Evolutionary conservation across 64 coral and sea anemone species (phyloP).

Genomic region (Dendrophyllia cribrosa): DNA sequence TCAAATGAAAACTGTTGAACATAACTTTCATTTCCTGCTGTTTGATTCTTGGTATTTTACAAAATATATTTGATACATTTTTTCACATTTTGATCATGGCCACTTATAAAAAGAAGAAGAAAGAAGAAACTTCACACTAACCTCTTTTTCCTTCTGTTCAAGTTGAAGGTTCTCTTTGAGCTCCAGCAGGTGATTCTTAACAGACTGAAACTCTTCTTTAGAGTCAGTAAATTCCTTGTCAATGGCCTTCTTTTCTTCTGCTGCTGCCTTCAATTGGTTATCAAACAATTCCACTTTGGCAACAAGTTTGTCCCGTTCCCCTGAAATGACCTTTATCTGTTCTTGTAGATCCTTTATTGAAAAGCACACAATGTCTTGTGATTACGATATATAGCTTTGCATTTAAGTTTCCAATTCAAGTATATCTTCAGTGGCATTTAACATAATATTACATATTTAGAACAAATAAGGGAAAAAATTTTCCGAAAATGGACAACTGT

Average conservation of each 20-base stretch:
- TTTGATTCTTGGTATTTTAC: too few relatives aligned
- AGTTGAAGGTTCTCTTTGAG: conserved; percentile 49
- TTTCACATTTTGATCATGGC: too few relatives aligned
- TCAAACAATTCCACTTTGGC: neutral
- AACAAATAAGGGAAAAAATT: too few relatives aligned
- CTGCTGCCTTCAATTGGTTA: neutral
- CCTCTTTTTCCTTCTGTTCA: conserved; percentile 49
- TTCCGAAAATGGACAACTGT: too few relatives aligned
- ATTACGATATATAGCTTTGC: too few relatives aligned
- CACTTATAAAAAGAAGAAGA: too few relatives aligned
- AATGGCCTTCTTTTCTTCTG: neutral
- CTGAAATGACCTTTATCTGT: neutral
- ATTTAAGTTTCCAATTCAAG: too few relatives aligned
- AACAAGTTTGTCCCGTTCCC: neutral
- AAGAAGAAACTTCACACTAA: neutral
- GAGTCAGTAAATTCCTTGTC: conserved; percentile 5
- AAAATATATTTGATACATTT: too few relatives aligned
- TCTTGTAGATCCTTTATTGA: neutral
- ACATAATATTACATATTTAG: too few relatives aligned
- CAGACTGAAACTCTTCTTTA: conserved; percentile 30
- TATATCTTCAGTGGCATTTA: too few relatives aligned
- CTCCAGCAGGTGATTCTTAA: neutral
- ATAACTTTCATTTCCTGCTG: too few relatives aligned
- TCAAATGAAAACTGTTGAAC: too few relatives aligned
- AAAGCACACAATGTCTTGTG: neutral